Evolutionary conservation across 2,113 vertebrate species (phyloP).

Genomic region (Elanus axillaris): DNA sequence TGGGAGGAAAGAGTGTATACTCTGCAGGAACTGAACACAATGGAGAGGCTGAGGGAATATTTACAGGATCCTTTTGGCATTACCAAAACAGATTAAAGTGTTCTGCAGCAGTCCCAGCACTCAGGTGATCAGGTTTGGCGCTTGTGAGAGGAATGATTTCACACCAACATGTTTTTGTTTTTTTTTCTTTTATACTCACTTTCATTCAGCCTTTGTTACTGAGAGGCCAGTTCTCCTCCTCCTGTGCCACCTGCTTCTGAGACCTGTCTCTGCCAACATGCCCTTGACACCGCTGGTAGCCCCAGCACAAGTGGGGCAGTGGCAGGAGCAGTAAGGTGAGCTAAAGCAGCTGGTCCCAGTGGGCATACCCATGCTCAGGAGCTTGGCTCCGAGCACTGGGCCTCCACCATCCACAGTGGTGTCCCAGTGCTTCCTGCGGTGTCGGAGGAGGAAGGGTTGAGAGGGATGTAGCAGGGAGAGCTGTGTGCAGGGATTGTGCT

Average conservation of each 20-base stretch:
- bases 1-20: background rate
- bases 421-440: background rate
- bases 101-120: background rate
- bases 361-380: background rate
- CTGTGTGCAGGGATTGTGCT: background rate
- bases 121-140: background rate
- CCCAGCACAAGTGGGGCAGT: no score
- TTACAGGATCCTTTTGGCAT: background rate
- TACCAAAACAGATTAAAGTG: background rate
- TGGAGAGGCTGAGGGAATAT: background rate
- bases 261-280: background rate
- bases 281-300: background rate
- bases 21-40: background rate
- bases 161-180: fast-evolving
- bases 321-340: background rate
- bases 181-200: background rate
- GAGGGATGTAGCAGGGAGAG: background rate
- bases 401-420: fast-evolving
- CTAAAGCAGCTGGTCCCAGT: background rate
- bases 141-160: background rate
- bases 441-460: background rate
- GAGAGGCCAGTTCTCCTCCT: background rate
- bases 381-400: background rate
- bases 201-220: background rate
- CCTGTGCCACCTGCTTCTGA: background rate